Conservation (phyloP, 2,797 vertebrate species). For the Xenopus petersii region DNA sequence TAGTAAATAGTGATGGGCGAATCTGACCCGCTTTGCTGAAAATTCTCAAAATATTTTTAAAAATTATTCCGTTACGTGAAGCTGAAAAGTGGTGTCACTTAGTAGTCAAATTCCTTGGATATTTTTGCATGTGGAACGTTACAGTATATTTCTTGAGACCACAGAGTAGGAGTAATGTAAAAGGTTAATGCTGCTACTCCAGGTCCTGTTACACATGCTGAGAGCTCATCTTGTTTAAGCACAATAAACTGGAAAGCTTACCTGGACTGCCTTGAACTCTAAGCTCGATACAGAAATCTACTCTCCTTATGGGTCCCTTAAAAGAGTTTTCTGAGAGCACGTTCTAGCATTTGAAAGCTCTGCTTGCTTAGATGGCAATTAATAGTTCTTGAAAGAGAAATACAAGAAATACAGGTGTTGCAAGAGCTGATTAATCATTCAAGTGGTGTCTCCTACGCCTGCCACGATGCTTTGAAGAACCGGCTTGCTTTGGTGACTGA, state of each 20-base stretch:
- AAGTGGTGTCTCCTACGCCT: conserved; percentile 28
- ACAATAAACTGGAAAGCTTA: conserved; percentile 14
- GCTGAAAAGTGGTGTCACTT: too few relatives aligned
- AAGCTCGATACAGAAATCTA: neutral
- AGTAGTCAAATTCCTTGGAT: too few relatives aligned
- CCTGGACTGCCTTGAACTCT: conserved; percentile 1
- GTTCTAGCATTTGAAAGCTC: neutral
- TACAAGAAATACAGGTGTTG: conserved; percentile 11
- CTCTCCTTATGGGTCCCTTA: neutral
- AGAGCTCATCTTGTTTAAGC: neutral
- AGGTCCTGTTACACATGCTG: neutral
- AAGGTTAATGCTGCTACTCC: too few relatives aligned
- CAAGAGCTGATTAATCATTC: conserved; percentile 15
- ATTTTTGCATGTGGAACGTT: too few relatives aligned
- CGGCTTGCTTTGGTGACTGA: conserved; percentile 6
- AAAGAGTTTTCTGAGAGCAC: too few relatives aligned
- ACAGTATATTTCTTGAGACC: too few relatives aligned
- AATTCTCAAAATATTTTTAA: too few relatives aligned
- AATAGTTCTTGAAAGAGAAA: neutral
- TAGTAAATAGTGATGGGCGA: too few relatives aligned
- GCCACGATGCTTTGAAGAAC: conserved; percentile 20
- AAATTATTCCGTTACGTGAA: too few relatives aligned
- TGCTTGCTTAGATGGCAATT: neutral
- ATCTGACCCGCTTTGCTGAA: too few relatives aligned
- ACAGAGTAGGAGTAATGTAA: too few relatives aligned